phyloP scores from a whole-genome alignment of 2,113 vertebrate genomes.

The Boulengeromyrus knoepffleri region DNA sequence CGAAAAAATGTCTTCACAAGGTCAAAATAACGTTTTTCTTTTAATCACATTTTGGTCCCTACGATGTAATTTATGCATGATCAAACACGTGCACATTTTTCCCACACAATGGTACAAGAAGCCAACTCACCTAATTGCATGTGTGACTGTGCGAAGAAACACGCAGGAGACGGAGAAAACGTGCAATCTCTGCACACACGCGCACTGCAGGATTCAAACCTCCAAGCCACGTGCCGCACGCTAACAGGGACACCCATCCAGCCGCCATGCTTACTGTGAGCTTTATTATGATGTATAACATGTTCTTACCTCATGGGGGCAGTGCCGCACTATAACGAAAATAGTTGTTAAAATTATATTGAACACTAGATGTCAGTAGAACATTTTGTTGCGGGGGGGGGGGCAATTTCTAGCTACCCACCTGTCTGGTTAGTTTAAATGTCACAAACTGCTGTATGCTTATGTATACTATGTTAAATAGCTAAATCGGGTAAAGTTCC shows the following conservation, averaged over 20 bases:
- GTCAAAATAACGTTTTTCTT: neutral
- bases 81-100: neutral
- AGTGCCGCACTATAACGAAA: neutral
- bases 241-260: neutral
- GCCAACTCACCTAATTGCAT: neutral
- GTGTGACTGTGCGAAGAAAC: neutral
- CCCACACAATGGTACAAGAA: neutral
- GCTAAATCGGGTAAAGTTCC: neutral
- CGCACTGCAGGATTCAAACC: neutral
- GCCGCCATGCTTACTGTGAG: neutral
- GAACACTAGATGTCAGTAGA: constrained; percentile 14
- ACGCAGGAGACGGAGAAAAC: neutral
- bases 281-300: neutral
- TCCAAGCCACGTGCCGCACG: neutral
- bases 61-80: neutral
- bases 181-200: neutral
- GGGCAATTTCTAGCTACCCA: neutral
- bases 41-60: neutral
- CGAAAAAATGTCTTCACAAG: neutral
- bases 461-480: neutral
- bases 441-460: neutral
- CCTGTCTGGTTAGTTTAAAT: neutral
- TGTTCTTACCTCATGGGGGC: neutral
- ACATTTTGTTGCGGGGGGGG: neutral
- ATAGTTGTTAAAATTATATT: neutral